A percentile compares a stretch with the other conserved stretches of the same genome.
Evolutionary conservation across 37 sponge, comb jelly and placozoan genomes (phyloP).

Genomic region (Crambe crambe): DNA sequence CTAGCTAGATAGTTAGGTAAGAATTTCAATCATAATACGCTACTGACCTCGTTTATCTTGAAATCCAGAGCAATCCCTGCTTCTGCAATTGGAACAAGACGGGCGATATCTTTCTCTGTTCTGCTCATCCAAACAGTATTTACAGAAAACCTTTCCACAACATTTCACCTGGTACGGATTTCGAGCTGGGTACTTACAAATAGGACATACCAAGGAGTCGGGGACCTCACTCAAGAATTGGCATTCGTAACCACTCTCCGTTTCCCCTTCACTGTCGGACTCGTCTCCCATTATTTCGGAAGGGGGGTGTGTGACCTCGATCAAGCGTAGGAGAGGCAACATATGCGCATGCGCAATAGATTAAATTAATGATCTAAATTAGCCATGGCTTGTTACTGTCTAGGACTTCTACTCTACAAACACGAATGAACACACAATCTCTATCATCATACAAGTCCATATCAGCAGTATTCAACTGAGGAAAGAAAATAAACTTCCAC

Average conservation of each 20-base stretch:
- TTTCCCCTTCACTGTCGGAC: too few species aligned
- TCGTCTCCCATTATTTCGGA: too few species aligned
- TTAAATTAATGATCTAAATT: too few species aligned
- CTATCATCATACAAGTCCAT: neutral
- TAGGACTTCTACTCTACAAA: neutral
- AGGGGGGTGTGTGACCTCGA: too few species aligned
- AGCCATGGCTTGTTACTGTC: constrained; percentile 8
- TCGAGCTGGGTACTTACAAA: constrained; percentile 3
- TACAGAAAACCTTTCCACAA: constrained; percentile 35
- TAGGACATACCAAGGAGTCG: constrained; percentile 19
- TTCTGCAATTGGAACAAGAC: constrained; percentile 14
- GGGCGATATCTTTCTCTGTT: neutral
- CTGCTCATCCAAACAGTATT: neutral
- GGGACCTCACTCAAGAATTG: constrained; percentile 11
- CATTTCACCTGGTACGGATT: constrained; percentile 19
- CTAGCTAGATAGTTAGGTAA: too few species aligned
- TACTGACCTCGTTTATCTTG: constrained; percentile 7
- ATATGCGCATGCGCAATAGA: too few species aligned
- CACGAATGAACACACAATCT: neutral
- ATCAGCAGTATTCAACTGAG: neutral
- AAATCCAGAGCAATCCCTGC: neutral
- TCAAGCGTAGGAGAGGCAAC: too few species aligned
- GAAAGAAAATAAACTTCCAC: neutral
- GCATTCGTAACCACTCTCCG: constrained; percentile 25
- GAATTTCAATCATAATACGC: too few species aligned